Evolutionary conservation across 2,888 invertebrate genomes (phyloP).

Genomic region (Drosophila mettleri): DNA sequence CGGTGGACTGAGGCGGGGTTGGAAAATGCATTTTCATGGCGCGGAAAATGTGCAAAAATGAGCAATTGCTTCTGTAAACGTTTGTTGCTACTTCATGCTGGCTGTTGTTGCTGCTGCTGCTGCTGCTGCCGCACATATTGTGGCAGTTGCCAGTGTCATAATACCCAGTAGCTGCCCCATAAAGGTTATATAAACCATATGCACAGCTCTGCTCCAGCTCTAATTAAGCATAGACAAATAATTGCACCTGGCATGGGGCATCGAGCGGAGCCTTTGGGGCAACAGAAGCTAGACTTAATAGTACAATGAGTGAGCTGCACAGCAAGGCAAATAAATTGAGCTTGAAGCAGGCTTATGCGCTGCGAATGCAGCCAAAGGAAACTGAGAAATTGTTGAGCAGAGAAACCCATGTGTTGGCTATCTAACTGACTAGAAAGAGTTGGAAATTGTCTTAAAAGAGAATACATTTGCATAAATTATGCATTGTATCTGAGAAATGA

Average conservation of each 20-base stretch:
- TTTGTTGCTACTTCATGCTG: conserved; percentile 22
- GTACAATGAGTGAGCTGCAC: too few species aligned
- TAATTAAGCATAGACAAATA: neutral
- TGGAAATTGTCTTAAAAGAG: too few species aligned
- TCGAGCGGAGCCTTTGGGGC: too few species aligned
- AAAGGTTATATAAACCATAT: conserved; percentile 23
- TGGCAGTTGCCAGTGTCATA: conserved; percentile 45
- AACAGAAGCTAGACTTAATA: too few species aligned
- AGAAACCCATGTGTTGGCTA: too few species aligned
- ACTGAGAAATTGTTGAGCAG: too few species aligned
- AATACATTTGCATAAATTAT: too few species aligned
- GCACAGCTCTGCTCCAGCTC: neutral
- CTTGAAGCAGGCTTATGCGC: neutral
- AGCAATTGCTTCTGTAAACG: conserved; percentile 70
- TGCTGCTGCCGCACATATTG: conserved; percentile 28
- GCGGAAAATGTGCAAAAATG: conserved; percentile 75
- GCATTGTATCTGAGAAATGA: too few species aligned
- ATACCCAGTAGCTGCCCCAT: conserved; percentile 33
- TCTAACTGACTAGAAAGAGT: too few species aligned
- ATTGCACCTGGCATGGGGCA: too few species aligned
- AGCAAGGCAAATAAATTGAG: neutral
- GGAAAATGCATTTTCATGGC: conserved; percentile 40
- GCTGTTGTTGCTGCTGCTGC: conserved; percentile 3
- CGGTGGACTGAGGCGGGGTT: neutral
- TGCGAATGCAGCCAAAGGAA: too few species aligned